Conservation (phyloP, 2,113 vertebrate species). For the Romanogobio albipinnatus region DNA sequence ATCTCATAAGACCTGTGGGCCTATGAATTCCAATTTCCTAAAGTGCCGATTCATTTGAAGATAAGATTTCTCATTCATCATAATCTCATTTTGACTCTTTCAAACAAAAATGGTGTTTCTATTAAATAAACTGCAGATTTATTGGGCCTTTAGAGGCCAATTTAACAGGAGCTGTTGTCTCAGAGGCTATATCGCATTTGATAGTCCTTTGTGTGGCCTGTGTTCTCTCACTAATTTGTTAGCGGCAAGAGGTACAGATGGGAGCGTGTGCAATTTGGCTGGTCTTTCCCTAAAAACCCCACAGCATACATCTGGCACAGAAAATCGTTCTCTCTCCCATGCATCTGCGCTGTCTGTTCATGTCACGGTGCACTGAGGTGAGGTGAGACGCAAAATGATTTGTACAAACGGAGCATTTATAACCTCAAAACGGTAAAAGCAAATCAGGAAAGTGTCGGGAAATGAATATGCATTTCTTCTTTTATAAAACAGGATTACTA, state of each 20-base stretch:
- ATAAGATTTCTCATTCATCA: slow-evolving; percentile 30
- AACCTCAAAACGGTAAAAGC: background rate
- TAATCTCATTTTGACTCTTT: slow-evolving; percentile 7
- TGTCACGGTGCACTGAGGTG: slow-evolving; percentile 22
- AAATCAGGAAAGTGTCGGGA: background rate
- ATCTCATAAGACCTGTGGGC: background rate
- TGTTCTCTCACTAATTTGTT: background rate
- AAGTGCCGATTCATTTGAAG: background rate
- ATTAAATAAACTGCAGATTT: background rate
- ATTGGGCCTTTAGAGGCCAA: background rate
- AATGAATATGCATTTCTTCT: background rate
- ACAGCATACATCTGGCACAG: slow-evolving; percentile 32
- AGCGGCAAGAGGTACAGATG: slow-evolving; percentile 22
- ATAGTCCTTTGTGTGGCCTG: slow-evolving; percentile 35
- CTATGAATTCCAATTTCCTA: background rate
- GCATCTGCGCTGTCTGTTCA: slow-evolving; percentile 32
- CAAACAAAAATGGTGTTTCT: background rate
- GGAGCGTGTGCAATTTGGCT: slow-evolving; percentile 32
- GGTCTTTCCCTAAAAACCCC: slow-evolving; percentile 39
- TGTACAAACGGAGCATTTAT: background rate
- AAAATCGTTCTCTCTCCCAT: background rate
- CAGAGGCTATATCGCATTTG: slow-evolving; percentile 28
- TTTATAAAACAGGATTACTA: background rate
- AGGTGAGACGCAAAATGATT: background rate
- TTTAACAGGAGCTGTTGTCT: slow-evolving; percentile 18